Conservation (phyloP, 2,113 vertebrate species). For the Hemiprocne comata region DNA sequence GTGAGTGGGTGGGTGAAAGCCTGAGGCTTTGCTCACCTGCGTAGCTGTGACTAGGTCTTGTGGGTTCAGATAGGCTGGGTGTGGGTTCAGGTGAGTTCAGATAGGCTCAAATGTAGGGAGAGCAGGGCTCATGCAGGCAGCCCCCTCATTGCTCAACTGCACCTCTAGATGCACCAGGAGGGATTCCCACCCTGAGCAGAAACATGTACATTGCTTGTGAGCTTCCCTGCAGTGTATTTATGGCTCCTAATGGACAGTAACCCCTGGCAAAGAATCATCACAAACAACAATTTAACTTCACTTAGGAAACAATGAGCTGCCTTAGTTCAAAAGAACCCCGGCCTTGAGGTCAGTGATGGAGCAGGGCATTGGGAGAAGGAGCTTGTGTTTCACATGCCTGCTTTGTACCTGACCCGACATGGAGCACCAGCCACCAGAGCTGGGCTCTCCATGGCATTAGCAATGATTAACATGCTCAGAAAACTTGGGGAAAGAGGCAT, state of each 20-base stretch:
- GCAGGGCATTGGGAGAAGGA: background rate
- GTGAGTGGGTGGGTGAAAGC: background rate
- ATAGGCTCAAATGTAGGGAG: background rate
- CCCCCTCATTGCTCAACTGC: fast-evolving
- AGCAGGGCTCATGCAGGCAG: background rate
- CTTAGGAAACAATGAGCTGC: background rate
- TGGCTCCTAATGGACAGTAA: background rate
- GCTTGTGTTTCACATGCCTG: conserved; percentile 19
- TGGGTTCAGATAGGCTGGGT: background rate
- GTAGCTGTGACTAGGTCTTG: background rate
- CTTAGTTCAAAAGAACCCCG: conserved; percentile 9
- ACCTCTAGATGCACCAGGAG: background rate
- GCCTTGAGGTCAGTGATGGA: background rate
- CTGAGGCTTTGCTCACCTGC: background rate
- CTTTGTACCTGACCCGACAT: background rate
- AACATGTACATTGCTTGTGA: fast-evolving
- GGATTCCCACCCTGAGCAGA: background rate
- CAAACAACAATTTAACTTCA: conserved; percentile 1
- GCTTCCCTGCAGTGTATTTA: background rate
- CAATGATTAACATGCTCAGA: background rate
- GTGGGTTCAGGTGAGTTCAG: too few relatives aligned
- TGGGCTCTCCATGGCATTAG: background rate
- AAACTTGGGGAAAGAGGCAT: background rate
- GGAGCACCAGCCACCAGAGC: background rate
- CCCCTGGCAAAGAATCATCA: background rate